Evolutionary conservation across 2,113 vertebrate species (phyloP).

Genomic region (Marmota flaviventris): DNA sequence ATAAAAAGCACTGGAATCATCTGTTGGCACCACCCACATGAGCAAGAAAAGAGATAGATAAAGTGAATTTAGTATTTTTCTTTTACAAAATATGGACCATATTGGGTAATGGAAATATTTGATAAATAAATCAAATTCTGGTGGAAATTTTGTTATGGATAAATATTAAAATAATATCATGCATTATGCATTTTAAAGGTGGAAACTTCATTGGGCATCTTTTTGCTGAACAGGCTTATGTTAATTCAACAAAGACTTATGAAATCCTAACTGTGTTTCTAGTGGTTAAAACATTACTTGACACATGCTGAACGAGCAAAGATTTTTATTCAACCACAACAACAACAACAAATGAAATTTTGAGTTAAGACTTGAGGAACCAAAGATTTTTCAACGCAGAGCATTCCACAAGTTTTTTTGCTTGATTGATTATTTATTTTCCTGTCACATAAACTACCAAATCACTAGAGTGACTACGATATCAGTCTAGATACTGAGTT

Average conservation of each 20-base stretch:
- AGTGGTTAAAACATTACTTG: neutral
- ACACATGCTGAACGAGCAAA: neutral
- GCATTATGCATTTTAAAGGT: neutral
- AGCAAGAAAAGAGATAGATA: neutral
- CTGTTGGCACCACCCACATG: neutral
- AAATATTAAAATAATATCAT: neutral
- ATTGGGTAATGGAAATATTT: neutral
- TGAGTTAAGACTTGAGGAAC: neutral
- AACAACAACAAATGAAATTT: neutral
- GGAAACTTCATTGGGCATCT: neutral
- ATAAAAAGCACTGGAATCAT: neutral
- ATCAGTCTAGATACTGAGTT: neutral
- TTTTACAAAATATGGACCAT: neutral
- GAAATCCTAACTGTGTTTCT: neutral
- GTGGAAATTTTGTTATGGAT: neutral
- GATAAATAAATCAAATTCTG: neutral
- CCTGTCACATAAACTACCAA: neutral
- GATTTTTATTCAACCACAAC: neutral
- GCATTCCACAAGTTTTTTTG: neutral
- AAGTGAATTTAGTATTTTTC: neutral
- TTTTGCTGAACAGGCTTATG: neutral
- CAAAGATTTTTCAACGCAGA: neutral
- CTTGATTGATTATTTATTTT: neutral
- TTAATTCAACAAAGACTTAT: neutral
- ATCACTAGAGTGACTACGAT: neutral